Evolutionary conservation across 2,797 vertebrate genomes (phyloP).

Genomic region (Tokudaia tokunoshimensis): DNA sequence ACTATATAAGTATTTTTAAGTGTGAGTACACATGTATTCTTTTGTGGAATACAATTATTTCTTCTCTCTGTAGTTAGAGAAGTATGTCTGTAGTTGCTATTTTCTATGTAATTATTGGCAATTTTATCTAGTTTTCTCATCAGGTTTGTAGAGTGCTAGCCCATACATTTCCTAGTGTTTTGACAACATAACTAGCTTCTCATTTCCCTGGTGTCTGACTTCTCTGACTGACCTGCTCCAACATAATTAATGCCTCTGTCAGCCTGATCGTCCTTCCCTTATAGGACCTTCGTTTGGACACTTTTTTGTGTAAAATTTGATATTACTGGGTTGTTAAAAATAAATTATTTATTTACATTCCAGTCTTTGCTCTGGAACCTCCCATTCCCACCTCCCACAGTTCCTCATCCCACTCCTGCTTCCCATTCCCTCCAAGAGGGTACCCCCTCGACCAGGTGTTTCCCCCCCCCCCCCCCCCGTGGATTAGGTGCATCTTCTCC

Average conservation of each 20-base stretch:
- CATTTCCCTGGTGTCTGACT: background rate
- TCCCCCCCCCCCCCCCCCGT: background rate
- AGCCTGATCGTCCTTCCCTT: background rate
- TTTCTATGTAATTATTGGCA: conserved; percentile 20
- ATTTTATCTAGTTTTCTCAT: conserved; percentile 20
- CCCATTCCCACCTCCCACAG: background rate
- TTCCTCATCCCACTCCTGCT: background rate
- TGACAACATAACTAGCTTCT: conserved; percentile 1
- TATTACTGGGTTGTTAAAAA: background rate
- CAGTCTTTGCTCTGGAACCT: background rate
- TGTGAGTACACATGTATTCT: background rate
- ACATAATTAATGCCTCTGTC: background rate
- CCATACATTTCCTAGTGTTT: background rate
- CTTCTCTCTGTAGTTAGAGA: background rate
- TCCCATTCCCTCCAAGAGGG: background rate
- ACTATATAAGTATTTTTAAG: background rate
- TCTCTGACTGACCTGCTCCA: background rate
- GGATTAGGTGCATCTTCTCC: background rate
- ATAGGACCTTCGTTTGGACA: background rate
- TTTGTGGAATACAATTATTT: background rate
- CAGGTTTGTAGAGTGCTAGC: background rate
- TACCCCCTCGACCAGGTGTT: background rate
- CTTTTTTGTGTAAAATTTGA: background rate
- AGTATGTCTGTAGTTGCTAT: background rate
- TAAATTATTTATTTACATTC: background rate